phyloP scores from a whole-genome alignment of 2,113 vertebrate genomes.

The Mixornis gularis region DNA sequence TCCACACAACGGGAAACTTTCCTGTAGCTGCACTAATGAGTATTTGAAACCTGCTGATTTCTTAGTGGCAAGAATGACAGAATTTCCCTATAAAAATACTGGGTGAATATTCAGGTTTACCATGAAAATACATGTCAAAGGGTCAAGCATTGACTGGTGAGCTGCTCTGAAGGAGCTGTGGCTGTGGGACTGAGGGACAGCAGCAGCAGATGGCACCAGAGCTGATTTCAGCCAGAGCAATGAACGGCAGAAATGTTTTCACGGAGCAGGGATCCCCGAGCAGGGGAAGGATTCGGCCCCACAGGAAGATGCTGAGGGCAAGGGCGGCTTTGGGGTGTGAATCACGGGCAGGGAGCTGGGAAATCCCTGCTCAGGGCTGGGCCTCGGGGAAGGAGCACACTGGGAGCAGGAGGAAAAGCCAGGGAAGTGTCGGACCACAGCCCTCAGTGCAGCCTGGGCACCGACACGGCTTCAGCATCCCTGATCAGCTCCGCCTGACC shows the following conservation, averaged over 20 bases:
- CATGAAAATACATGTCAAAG: background rate
- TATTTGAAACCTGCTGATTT: background rate
- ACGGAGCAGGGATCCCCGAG: background rate
- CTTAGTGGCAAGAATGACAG: background rate
- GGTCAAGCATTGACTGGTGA: background rate
- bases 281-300: background rate
- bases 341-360: background rate
- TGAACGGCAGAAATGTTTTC: background rate
- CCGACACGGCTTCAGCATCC: rapidly evolving
- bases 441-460: background rate
- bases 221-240: background rate
- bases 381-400: background rate
- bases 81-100: background rate
- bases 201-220: background rate
- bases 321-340: background rate
- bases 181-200: background rate
- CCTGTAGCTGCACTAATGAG: background rate
- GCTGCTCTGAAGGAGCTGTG: background rate
- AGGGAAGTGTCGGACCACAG: rapidly evolving
- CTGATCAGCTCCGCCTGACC: background rate
- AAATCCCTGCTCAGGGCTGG: background rate
- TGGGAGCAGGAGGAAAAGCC: background rate
- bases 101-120: background rate
- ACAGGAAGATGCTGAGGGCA: background rate
- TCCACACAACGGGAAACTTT: background rate